A percentile compares a stretch with the other conserved stretches of the same genome.
Conservation (phyloP, 2,888 invertebrate genomes). For the Lepidocyrtoides sp. region DNA sequence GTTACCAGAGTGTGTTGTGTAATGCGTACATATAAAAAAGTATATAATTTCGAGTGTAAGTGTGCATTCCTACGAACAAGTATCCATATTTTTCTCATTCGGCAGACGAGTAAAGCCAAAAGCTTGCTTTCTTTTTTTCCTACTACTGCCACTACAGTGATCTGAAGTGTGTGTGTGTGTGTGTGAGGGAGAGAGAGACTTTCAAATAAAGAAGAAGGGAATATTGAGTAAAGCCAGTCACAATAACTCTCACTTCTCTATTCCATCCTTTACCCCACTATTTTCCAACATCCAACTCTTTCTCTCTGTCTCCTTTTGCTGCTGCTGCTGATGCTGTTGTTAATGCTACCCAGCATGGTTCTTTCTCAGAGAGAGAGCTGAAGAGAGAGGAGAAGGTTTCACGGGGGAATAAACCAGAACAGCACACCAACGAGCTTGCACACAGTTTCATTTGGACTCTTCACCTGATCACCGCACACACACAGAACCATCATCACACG, state of each 20-base stretch:
- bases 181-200: neutral
- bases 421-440: constrained; percentile 33
- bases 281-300: neutral
- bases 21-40: neutral
- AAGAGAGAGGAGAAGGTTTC: constrained; percentile 6
- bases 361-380: neutral
- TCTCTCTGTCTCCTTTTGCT: neutral
- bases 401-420: constrained; percentile 52
- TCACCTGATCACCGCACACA: constrained; percentile 77
- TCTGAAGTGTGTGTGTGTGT: neutral
- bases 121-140: neutral
- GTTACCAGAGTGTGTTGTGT: neutral
- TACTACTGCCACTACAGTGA: neutral
- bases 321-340: too few species aligned
- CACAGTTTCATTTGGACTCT: constrained; percentile 79
- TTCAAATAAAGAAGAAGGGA: constrained; percentile 14
- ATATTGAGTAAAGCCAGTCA: neutral
- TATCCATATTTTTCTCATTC: neutral
- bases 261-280: neutral
- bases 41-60: neutral
- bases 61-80: neutral
- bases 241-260: constrained; percentile 21
- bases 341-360: neutral
- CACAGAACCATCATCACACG: constrained; percentile 31
- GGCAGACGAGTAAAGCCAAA: constrained; percentile 26